A percentile compares a stretch with the other conserved stretches of the same genome.
Conservation (phyloP, 2,113 vertebrate species). For the Chelonoidis abingdonii region DNA sequence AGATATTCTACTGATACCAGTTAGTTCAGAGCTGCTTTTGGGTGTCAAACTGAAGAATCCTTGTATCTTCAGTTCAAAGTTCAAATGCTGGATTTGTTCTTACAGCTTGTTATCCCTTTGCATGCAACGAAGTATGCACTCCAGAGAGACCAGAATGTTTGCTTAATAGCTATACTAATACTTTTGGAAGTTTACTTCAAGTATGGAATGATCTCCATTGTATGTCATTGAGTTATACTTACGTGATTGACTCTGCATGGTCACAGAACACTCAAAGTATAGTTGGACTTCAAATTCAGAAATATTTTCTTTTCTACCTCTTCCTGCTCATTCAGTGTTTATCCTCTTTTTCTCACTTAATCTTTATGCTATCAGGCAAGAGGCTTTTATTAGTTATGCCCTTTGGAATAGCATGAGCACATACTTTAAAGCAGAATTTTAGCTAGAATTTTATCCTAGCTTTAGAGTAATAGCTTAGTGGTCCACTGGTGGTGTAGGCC, state of each 20-base stretch:
- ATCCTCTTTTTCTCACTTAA: background rate
- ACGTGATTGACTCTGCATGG: background rate
- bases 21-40: background rate
- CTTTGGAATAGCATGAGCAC: background rate
- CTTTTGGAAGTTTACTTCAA: background rate
- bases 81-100: background rate
- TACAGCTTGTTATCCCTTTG: background rate
- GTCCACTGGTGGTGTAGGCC: background rate
- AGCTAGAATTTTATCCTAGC: background rate
- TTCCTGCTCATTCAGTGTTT: background rate
- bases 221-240: background rate
- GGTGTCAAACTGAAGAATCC: background rate
- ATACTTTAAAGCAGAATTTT: background rate
- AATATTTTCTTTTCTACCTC: slow-evolving; percentile 6
- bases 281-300: background rate
- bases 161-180: background rate
- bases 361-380: background rate
- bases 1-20: background rate
- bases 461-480: background rate
- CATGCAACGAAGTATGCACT: background rate
- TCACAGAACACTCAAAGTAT: background rate
- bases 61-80: background rate
- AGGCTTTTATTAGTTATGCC: background rate
- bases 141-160: background rate
- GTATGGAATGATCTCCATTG: background rate